A percentile compares a stretch with the other conserved stretches of the same genome.
Evolutionary conservation across 2,113 vertebrate species (phyloP).

Genomic region (Seriola dumerili): DNA sequence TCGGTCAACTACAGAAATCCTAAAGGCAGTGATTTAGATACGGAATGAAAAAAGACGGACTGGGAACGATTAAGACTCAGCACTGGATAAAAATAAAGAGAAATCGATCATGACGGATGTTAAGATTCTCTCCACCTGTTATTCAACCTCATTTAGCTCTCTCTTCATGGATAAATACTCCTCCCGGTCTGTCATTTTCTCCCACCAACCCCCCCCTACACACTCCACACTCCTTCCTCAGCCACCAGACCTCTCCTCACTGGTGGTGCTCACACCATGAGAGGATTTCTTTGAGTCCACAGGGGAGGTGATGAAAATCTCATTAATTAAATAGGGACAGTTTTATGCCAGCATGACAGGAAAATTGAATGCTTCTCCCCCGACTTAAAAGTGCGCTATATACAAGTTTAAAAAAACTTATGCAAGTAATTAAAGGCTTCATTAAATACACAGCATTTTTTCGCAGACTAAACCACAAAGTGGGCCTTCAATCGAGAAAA

Average conservation of each 20-base stretch:
- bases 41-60: background rate
- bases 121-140: background rate
- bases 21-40: background rate
- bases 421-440: background rate
- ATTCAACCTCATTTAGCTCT: background rate
- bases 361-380: background rate
- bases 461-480: no score
- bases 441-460: background rate
- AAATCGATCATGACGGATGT: slow-evolving; percentile 1
- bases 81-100: background rate
- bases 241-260: background rate
- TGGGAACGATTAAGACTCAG: background rate
- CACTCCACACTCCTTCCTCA: background rate
- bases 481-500: no score
- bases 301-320: slow-evolving; percentile 18
- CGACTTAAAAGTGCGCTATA: background rate
- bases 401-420: background rate
- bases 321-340: slow-evolving; percentile 22
- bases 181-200: background rate
- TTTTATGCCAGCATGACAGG: no score
- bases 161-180: background rate
- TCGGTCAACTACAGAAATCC: background rate
- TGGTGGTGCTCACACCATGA: background rate
- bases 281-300: background rate
- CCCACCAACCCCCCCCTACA: background rate